Base-by-base conservation (phyloP, 1,140 invertebrate species). In the Drosophila nannoptera region DNA sequence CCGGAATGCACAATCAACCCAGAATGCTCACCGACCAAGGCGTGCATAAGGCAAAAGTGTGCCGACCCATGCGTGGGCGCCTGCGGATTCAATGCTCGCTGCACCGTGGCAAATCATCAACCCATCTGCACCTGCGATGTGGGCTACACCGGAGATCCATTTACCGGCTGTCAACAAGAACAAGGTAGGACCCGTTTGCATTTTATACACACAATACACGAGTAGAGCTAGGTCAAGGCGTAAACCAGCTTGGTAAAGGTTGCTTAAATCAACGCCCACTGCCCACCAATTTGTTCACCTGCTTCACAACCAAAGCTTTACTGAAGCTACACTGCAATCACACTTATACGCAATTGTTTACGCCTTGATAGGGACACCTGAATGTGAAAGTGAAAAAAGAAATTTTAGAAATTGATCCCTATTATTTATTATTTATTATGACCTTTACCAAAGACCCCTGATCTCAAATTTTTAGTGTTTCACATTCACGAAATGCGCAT, bases 141-240 rank as follows among this genome's bases (percentile, higher is more conserved):
- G 75, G 93, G 93, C 86, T 92, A 92, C 72, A 96, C 94, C 7
- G 95, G 95, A 64, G 95, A 96, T 92, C 94, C 95, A 43, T 95
- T 94, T 84, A 91, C 91, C 33, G 92, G 92, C 76, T 96, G 95
- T 84, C 93, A 92, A 63, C 78, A 78, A 49, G 87, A 92, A 54
- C 90, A 89, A 92, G 91, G 92, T 93, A 91, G 84, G 87, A 38
- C 54, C 50, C 45, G 42, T 59, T 72, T 86, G 70, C 4, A 52
- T 66, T 70, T 67, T 56, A 46, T 54, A 58, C 54, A 56, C 46
- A 40, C 9, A 9, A 71, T 14, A 50, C 12, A 45, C 11, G 2
- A 16, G 22, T 48, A 45, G 22, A 22, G 80, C 52, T 74, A 83
- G 80, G 54, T 58, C 76, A 63, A 66, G 81, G 82, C 86, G 86